Conservation (phyloP, 2,888 invertebrate species). For the Cataglyphis cursor region DNA sequence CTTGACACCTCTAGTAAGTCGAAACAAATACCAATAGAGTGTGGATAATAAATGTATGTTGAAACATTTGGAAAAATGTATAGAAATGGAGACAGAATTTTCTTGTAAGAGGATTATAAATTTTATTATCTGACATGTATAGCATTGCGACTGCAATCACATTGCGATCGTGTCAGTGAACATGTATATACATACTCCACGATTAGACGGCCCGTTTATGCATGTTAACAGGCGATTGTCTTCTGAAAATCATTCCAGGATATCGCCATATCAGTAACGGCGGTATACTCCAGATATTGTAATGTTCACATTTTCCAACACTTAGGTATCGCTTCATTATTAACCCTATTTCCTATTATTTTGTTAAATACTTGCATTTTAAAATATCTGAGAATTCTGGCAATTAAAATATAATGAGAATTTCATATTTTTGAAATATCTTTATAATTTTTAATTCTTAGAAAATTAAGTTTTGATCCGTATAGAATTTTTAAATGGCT, state of each 20-base stretch:
- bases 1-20: not conserved
- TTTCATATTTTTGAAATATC: not conserved
- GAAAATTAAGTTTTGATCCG: not conserved
- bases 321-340: conserved; percentile 7
- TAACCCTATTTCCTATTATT: not conserved
- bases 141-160: not conserved
- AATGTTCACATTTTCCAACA: conserved; percentile 16
- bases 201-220: conserved; percentile 32
- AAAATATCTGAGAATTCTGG: not conserved
- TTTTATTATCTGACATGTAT: conserved; percentile 14
- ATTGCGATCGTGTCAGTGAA: conserved; percentile 38
- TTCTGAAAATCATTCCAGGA: conserved; percentile 11
- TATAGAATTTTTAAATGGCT: not conserved
- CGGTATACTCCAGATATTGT: conserved; percentile 19
- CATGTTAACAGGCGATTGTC: conserved; percentile 44
- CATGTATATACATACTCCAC: conserved; percentile 6
- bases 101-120: not conserved
- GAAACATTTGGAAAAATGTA: conserved; percentile 1
- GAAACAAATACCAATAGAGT: not conserved
- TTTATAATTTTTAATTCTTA: not conserved
- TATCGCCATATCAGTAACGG: not conserved
- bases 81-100: not conserved
- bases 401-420: not conserved
- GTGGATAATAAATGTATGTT: not conserved
- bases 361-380: not conserved